These are phyloP conservation scores for Zele albiditarsus DNA, from an alignment of 2,888 invertebrate genomes.

Conservation along the genomic window DNA sequence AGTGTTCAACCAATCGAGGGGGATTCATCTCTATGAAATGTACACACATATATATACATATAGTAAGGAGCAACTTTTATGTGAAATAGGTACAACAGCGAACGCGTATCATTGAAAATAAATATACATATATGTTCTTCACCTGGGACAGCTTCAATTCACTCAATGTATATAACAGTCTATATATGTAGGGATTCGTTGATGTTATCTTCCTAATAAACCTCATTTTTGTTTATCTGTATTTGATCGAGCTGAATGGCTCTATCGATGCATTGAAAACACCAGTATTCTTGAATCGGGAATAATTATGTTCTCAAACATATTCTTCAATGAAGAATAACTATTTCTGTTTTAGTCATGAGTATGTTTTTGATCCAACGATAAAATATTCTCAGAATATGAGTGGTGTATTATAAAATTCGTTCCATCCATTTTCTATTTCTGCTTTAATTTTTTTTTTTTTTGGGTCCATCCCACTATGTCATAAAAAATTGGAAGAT, in stretches of 20 bases:
- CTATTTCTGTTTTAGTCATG: too few relatives aligned
- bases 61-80: constrained; percentile 42
- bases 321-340: too few relatives aligned
- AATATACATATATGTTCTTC: constrained; percentile 43
- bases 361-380: neutral
- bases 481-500: too few relatives aligned
- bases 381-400: neutral
- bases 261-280: neutral
- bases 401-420: neutral
- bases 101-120: constrained; percentile 47
- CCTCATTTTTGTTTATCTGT: neutral
- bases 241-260: neutral
- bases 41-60: constrained; percentile 44
- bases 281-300: too few relatives aligned
- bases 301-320: too few relatives aligned
- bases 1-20: constrained; percentile 57
- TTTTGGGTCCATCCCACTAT: too few relatives aligned
- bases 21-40: constrained; percentile 44
- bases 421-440: too few relatives aligned
- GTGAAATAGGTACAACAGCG: constrained; percentile 38
- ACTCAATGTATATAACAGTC: neutral
- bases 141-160: constrained; percentile 6
- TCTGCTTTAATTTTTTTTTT: too few relatives aligned
- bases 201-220: constrained; percentile 31
- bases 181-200: constrained; percentile 45